phyloP scores from a whole-genome alignment of 2,888 invertebrate genomes.

The Cactoblastis cactorum region DNA sequence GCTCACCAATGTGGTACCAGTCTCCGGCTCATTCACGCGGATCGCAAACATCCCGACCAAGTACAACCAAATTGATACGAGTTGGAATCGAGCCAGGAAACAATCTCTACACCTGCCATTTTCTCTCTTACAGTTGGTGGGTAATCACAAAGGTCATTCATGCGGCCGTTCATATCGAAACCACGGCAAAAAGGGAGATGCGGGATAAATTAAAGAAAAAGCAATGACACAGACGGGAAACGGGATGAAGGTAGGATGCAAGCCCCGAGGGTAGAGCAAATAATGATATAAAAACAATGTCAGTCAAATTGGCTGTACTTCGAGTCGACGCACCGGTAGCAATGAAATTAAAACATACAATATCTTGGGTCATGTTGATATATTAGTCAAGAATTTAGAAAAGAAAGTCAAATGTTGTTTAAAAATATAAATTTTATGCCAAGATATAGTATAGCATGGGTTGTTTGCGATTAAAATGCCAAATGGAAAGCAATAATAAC shows the following conservation, averaged over 20 bases:
- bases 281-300: conserved; percentile 34
- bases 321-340: conserved; percentile 25
- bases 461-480: conserved; percentile 44
- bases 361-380: conserved; percentile 26
- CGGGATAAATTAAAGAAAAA: conserved; percentile 50
- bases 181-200: conserved; percentile 50
- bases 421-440: conserved; percentile 16
- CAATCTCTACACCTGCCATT: conserved; percentile 25
- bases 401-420: not conserved
- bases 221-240: conserved; percentile 32
- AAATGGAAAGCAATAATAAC: conserved; percentile 30
- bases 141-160: conserved; percentile 27
- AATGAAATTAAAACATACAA: conserved; percentile 22
- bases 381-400: not conserved
- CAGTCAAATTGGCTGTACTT: conserved; percentile 73
- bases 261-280: conserved; percentile 62
- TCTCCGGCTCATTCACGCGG: conserved; percentile 43
- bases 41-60: conserved; percentile 63
- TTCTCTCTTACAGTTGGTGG: conserved; percentile 19
- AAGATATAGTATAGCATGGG: conserved; percentile 29
- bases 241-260: conserved; percentile 44
- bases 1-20: conserved; percentile 48
- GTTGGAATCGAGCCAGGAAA: conserved; percentile 24
- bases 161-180: conserved; percentile 39
- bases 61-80: conserved; percentile 71